Conservation (phyloP, 1,140 invertebrate genomes). For the Samia ricini region DNA sequence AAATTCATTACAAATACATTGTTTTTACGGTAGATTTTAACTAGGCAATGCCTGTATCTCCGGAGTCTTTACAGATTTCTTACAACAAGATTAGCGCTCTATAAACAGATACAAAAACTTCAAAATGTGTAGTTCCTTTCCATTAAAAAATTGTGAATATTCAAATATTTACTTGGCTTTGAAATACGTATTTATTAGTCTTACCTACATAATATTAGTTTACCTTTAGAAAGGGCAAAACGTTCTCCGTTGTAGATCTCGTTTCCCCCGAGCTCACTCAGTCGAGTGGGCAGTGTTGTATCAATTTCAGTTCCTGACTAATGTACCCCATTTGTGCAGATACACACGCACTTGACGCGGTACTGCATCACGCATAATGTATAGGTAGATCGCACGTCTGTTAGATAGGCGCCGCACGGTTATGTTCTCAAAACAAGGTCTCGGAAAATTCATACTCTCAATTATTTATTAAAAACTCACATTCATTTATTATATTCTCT, state of each 20-base stretch:
- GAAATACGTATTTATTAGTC: background rate
- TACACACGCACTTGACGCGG: background rate
- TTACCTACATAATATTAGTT: background rate
- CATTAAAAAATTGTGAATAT: background rate
- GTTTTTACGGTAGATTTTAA: too few relatives aligned
- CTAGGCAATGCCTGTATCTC: too few relatives aligned
- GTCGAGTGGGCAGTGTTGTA: slow-evolving; percentile 16
- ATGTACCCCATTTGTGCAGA: slow-evolving; percentile 5
- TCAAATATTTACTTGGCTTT: background rate
- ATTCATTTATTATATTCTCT: too few relatives aligned
- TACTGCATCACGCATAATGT: background rate
- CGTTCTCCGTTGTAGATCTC: slow-evolving; percentile 10
- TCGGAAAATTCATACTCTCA: too few relatives aligned
- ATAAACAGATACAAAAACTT: too few relatives aligned
- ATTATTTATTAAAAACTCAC: too few relatives aligned
- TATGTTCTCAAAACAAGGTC: too few relatives aligned
- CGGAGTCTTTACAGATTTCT: too few relatives aligned
- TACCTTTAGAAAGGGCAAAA: background rate
- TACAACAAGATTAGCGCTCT: too few relatives aligned
- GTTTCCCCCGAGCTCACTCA: slow-evolving; percentile 19
- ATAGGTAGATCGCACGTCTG: background rate
- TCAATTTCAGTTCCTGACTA: slow-evolving; percentile 11
- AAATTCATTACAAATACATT: too few relatives aligned
- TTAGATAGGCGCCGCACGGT: background rate
- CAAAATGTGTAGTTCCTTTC: too few relatives aligned